A percentile compares a stretch with the other conserved stretches of the same genome.
Conservation (phyloP, 2,797 vertebrate genomes). For the Oophaga sylvatica region DNA sequence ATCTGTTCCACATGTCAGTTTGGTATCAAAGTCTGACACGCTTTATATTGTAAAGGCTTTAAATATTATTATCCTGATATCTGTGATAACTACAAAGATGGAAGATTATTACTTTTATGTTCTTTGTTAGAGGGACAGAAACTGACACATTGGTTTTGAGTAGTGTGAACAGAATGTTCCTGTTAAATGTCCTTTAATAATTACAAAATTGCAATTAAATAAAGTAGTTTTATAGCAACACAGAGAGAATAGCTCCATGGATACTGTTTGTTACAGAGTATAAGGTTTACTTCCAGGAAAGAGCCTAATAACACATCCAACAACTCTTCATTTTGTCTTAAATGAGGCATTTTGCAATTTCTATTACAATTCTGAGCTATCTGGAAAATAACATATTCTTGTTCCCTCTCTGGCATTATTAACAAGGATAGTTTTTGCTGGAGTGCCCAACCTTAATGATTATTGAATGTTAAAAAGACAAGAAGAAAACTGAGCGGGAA, state of each 20-base stretch:
- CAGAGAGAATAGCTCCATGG: constrained; percentile 1
- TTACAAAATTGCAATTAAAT: constrained; percentile 30
- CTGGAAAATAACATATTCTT: constrained; percentile 3
- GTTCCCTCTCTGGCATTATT: neutral
- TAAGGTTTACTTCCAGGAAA: neutral
- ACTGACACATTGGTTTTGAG: neutral
- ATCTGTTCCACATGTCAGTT: neutral
- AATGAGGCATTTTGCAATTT: neutral
- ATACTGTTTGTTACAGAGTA: constrained; percentile 14
- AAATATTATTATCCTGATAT: neutral
- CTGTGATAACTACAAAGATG: neutral
- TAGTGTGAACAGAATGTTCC: constrained; percentile 32
- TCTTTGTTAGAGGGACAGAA: neutral
- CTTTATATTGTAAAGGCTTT: neutral
- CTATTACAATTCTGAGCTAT: neutral
- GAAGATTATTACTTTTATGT: neutral
- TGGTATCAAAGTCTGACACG: neutral
- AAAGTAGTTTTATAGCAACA: constrained; percentile 5
- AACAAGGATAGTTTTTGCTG: neutral
- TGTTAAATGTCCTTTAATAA: constrained; percentile 22
- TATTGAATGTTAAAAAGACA: neutral
- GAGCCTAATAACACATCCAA: neutral
- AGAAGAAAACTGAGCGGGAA: neutral
- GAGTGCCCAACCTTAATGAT: neutral
- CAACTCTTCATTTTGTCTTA: neutral